phyloP scores from a whole-genome alignment of 1,140 invertebrate species.

The Pristionchus pacificus region DNA sequence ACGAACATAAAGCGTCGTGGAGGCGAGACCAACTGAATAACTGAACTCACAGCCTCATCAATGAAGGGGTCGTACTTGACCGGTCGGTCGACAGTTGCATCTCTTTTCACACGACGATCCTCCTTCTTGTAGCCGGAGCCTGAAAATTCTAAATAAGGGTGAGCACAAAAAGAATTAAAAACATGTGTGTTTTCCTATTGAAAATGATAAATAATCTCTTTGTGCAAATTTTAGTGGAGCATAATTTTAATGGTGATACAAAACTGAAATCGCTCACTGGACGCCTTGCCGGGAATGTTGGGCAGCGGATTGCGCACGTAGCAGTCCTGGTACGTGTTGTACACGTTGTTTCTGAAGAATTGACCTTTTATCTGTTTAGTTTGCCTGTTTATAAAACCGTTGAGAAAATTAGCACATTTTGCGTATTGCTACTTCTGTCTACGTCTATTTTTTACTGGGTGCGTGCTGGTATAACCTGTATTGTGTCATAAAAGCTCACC shows the following conservation, averaged over 20 bases:
- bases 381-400: background rate
- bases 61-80: slow-evolving; percentile 16
- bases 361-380: background rate
- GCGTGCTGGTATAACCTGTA: too few relatives aligned
- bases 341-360: slow-evolving; percentile 33
- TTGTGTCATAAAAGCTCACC: slow-evolving; percentile 9
- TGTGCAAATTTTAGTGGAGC: too few relatives aligned
- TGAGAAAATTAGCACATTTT: too few relatives aligned
- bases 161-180: too few relatives aligned
- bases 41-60: slow-evolving; percentile 24
- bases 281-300: background rate
- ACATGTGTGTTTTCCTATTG: background rate
- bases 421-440: too few relatives aligned
- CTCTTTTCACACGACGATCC: background rate
- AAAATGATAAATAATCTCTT: background rate
- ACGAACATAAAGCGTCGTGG: too few relatives aligned
- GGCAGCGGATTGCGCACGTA: slow-evolving; percentile 13
- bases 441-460: too few relatives aligned
- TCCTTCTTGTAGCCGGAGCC: too few relatives aligned
- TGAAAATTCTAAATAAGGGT: too few relatives aligned
- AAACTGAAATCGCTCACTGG: too few relatives aligned
- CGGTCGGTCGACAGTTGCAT: slow-evolving; percentile 13
- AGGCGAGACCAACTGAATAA: too few relatives aligned
- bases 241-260: too few relatives aligned
- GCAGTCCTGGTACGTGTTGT: slow-evolving; percentile 38